Evolutionary conservation across 2,888 invertebrate genomes (phyloP).

Genomic region (Ophion obscuratus): DNA sequence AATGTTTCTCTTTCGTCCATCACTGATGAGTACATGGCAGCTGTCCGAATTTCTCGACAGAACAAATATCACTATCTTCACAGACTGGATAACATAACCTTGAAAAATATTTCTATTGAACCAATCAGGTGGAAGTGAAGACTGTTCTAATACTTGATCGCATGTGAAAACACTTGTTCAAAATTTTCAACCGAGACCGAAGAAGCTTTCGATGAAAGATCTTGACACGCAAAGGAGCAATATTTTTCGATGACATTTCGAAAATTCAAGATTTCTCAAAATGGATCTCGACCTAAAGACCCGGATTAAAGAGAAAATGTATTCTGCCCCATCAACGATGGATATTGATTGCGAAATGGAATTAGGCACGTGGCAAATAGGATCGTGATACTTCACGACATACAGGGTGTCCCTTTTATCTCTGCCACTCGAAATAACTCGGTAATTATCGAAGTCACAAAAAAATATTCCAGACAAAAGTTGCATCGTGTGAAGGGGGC

Average conservation of each 20-base stretch:
- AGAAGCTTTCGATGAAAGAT: not conserved
- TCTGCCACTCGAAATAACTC: too few species aligned
- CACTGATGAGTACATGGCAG: conserved; percentile 16
- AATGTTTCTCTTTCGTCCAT: not conserved
- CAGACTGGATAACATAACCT: not conserved
- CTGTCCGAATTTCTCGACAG: conserved; percentile 39
- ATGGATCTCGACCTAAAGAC: not conserved
- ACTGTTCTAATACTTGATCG: not conserved
- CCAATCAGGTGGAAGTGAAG: not conserved
- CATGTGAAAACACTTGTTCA: not conserved
- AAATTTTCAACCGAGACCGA: not conserved
- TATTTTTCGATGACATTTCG: not conserved
- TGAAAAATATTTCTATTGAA: conserved; percentile 16
- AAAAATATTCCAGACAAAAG: too few species aligned
- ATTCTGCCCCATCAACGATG: too few species aligned
- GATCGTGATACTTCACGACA: too few species aligned
- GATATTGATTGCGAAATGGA: not conserved
- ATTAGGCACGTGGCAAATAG: too few species aligned
- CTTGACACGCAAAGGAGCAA: not conserved
- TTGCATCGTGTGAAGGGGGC: too few species aligned
- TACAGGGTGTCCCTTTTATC: too few species aligned
- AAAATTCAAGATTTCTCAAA: not conserved
- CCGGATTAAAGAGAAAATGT: not conserved
- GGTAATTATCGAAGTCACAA: too few species aligned
- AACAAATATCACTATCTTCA: conserved; percentile 49